Evolutionary conservation across 2,797 vertebrate species (phyloP).

Genomic region (Ctenopoma kingsleyae): DNA sequence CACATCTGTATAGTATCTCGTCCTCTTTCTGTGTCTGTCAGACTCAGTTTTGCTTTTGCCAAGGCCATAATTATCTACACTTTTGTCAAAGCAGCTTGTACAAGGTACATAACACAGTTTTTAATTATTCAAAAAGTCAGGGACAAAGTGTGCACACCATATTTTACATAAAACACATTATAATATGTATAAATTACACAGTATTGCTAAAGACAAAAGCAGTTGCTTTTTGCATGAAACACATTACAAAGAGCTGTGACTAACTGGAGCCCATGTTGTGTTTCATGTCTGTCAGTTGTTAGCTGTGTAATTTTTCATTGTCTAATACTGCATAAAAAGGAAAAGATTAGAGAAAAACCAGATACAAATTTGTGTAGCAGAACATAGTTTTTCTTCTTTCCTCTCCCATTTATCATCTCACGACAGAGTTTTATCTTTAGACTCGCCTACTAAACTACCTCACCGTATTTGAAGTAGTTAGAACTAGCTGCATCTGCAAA

Average conservation of each 20-base stretch:
- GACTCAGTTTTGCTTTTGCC: conserved; percentile 35
- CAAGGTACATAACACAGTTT: neutral
- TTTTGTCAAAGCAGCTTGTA: conserved; percentile 20
- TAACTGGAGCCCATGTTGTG: neutral
- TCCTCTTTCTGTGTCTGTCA: conserved; percentile 26
- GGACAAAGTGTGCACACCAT: neutral
- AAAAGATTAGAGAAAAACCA: too few species aligned
- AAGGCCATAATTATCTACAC: conserved; percentile 34
- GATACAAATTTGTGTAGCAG: too few species aligned
- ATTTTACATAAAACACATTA: neutral
- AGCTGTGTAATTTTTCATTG: neutral
- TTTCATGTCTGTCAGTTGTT: neutral
- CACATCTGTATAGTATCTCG: conserved; percentile 38
- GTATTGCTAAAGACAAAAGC: neutral
- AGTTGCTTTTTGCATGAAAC: neutral
- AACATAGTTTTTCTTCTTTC: too few species aligned
- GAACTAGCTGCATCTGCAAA: neutral
- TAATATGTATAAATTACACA: neutral
- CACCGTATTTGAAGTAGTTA: neutral
- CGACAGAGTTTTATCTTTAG: too few species aligned
- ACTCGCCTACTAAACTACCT: neutral
- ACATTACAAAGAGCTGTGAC: neutral
- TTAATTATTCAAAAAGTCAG: neutral
- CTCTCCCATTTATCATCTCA: neutral
- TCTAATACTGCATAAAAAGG: too few species aligned